Evolutionary conservation across 92 coral and sea anemone species (phyloP), one percentile per base, ranked within the genome.

Genomic region (Epizoanthus scotinus): DNA sequence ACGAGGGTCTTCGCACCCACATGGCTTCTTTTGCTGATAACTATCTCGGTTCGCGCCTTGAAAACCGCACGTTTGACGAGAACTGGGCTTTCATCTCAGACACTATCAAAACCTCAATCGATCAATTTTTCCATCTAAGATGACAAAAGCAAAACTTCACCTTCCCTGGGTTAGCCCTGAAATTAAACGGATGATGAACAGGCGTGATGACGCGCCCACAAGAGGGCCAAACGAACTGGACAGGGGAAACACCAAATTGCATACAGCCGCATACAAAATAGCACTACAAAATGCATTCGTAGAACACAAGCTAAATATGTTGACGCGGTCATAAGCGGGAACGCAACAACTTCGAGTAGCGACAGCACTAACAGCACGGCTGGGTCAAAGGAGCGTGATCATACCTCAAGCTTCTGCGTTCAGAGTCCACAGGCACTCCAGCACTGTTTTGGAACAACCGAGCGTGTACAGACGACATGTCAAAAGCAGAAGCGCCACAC

Each of bases 351-450:
- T 68, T 15, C 80, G 36, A 66, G 70, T 67, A 61, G 66, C 31
- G 22, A 25, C 29, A 56, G 65, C 65, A n/a, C 53, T 40, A 55
- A 49, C 67, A n/a, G 75, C 84, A 67, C 49, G 67, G 47, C n/a
- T n/a, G 69, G 7, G 61, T 44, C 81, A 82, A 82, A 47, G 42
- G 88, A 8, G 85, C 88, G 50, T 84, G 88, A 85, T 84, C 88
- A 14, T 84, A 84, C 25, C 85, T 84, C 79, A 84, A 84, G 61
- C 86, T 87, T 24, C 57, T 83, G 49, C 70, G 91, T 12, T 63
- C 84, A 10, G 91, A 84, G 67, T 77, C 84, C 44, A 52, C 53
- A 34, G 88, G 88, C 29, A 83, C 59, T 29, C 83, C 84, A 12
- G 55, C 88, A 31, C 56, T 87, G 56, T 73, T 87, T 62, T 77